Evolutionary conservation across 1,140 invertebrate species (phyloP).

Genomic region (Zaprionus camerounensis): DNA sequence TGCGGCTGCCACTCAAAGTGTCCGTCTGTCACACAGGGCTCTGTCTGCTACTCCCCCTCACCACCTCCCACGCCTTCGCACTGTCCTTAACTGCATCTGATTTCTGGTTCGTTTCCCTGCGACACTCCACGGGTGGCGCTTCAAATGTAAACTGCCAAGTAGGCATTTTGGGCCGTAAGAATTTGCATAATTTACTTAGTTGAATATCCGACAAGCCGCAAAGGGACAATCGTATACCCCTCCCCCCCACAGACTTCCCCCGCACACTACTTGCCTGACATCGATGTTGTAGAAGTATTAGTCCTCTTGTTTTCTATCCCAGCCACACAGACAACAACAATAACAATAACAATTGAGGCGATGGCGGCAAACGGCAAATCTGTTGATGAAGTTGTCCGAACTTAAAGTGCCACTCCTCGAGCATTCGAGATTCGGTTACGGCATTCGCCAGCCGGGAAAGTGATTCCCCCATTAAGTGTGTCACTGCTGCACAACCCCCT

Average conservation of each 20-base stretch:
- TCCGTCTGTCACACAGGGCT: background rate
- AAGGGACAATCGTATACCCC: slow-evolving; percentile 25
- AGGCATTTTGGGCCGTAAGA: slow-evolving; percentile 62
- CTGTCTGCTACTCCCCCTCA: background rate
- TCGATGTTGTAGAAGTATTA: slow-evolving; percentile 39
- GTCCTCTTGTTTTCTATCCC: slow-evolving; percentile 25
- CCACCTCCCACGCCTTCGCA: background rate
- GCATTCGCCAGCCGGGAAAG: slow-evolving; percentile 27
- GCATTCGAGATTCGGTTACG: slow-evolving; percentile 8
- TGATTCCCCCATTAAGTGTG: slow-evolving; percentile 56
- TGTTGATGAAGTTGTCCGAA: slow-evolving; percentile 57
- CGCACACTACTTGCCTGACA: slow-evolving; percentile 1
- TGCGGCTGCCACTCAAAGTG: slow-evolving; percentile 44
- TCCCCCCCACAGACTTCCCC: background rate
- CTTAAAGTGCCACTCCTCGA: slow-evolving; percentile 52
- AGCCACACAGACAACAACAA: slow-evolving; percentile 24
- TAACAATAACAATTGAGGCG: slow-evolving; percentile 31
- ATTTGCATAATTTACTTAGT: slow-evolving; percentile 71
- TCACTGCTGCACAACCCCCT: slow-evolving; percentile 32
- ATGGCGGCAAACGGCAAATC: slow-evolving; percentile 32
- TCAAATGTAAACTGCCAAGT: slow-evolving; percentile 67
- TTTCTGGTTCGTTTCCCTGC: slow-evolving; percentile 42
- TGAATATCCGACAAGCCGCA: slow-evolving; percentile 53
- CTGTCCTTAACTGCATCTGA: slow-evolving; percentile 32
- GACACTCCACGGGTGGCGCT: slow-evolving; percentile 28